A percentile compares a stretch with the other conserved stretches of the same genome.
Evolutionary conservation across 1,140 invertebrate genomes (phyloP).

Genomic region (Lordiphosa clarofinis): DNA sequence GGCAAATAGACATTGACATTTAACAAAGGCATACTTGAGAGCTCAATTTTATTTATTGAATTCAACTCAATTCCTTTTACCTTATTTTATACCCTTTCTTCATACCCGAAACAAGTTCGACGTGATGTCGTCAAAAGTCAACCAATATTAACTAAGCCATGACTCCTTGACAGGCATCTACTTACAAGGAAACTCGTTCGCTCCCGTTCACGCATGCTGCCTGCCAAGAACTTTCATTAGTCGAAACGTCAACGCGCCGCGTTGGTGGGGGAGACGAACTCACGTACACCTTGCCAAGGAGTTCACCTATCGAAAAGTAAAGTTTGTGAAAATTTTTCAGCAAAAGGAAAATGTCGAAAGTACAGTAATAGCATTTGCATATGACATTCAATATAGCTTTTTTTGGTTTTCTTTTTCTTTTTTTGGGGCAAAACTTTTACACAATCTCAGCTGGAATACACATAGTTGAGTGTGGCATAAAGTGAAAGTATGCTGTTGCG

Average conservation of each 20-base stretch:
- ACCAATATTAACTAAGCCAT: slow-evolving; percentile 36
- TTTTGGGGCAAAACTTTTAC: not conserved
- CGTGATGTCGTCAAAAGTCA: slow-evolving; percentile 70
- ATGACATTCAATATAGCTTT: slow-evolving; percentile 40
- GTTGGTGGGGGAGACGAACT: slow-evolving; percentile 8
- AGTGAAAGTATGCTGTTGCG: too few relatives aligned
- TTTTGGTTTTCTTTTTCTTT: slow-evolving; percentile 18
- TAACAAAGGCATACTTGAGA: too few relatives aligned
- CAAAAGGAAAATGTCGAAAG: slow-evolving; percentile 5
- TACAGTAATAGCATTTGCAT: slow-evolving; percentile 62
- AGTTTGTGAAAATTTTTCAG: slow-evolving; percentile 12
- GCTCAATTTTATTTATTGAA: not conserved
- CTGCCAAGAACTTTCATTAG: slow-evolving; percentile 63
- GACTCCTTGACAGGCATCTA: slow-evolving; percentile 33
- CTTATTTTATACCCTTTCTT: slow-evolving; percentile 13
- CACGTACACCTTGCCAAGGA: slow-evolving; percentile 15
- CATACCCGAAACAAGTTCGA: slow-evolving; percentile 62
- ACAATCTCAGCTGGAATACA: not conserved
- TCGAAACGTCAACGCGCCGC: slow-evolving; percentile 62
- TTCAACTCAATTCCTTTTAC: not conserved
- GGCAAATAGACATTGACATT: too few relatives aligned
- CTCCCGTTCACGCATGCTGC: slow-evolving; percentile 5
- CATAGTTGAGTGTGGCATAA: too few relatives aligned
- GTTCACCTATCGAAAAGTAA: slow-evolving; percentile 6
- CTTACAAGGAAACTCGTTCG: slow-evolving; percentile 10